Conservation (phyloP, 2,113 vertebrate species). For the Labeo rohita region DNA sequence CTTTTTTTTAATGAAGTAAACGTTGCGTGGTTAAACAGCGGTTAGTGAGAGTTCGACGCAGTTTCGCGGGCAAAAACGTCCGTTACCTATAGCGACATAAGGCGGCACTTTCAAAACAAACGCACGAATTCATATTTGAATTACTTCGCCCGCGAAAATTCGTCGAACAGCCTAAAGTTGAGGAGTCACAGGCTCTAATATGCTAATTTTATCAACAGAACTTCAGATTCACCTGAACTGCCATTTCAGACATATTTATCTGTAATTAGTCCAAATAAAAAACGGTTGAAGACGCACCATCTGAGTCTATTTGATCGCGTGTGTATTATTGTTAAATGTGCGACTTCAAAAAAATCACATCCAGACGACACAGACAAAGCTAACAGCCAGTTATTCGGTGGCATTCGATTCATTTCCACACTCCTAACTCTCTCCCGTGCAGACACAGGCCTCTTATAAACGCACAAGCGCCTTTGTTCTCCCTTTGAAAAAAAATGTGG, state of each 20-base stretch:
- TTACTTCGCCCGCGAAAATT: neutral
- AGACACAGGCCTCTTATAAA: conserved; percentile 48
- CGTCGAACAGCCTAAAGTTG: neutral
- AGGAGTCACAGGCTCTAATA: neutral
- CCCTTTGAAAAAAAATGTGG: conserved; percentile 62
- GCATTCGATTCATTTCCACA: conserved; percentile 37
- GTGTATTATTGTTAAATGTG: conserved; percentile 32
- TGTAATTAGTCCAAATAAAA: neutral
- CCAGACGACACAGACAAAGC: conserved; percentile 23
- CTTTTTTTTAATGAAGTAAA: conserved; percentile 18
- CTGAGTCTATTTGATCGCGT: neutral
- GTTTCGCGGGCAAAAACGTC: neutral
- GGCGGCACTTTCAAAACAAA: neutral
- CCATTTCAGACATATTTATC: neutral
- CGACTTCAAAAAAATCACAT: conserved; percentile 8
- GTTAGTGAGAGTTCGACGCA: neutral
- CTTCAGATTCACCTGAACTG: neutral
- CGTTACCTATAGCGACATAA: neutral
- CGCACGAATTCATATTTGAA: neutral
- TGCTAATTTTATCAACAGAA: neutral
- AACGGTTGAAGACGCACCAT: conserved; percentile 21
- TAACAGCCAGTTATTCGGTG: conserved; percentile 30
- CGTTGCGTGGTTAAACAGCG: neutral
- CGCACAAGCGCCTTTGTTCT: conserved; percentile 56
- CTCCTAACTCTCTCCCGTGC: conserved; percentile 36